These are phyloP conservation scores for Drosophila leonis DNA, from an alignment of 2,888 invertebrate species.

Conservation along the genomic window DNA sequence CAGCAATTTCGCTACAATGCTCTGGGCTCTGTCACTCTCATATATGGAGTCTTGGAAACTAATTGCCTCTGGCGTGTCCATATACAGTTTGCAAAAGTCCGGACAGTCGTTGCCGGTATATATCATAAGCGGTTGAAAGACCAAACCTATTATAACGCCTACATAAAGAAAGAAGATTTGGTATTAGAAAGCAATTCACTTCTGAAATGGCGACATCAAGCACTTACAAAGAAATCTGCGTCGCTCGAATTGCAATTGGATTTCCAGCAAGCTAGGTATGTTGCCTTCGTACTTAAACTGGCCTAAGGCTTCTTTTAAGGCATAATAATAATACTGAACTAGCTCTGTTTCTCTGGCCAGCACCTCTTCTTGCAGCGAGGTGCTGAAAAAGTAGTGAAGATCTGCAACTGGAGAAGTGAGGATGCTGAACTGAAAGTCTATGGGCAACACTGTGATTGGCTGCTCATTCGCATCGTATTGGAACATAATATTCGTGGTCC, in stretches of 20 bases:
- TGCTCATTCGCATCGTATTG: conserved; percentile 53
- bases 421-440: conserved; percentile 79
- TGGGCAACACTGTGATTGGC: conserved; percentile 65
- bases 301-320: conserved; percentile 47
- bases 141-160: conserved; percentile 76
- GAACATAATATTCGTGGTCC: conserved; percentile 81
- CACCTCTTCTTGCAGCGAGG: conserved; percentile 70
- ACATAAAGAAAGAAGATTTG: neutral
- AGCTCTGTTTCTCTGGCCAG: conserved; percentile 66
- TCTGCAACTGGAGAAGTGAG: conserved; percentile 74
- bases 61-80: conserved; percentile 73
- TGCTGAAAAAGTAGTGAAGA: conserved; percentile 79
- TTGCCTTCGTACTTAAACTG: conserved; percentile 41
- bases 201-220: too few relatives aligned
- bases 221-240: conserved; percentile 58
- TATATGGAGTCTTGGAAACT: conserved; percentile 80
- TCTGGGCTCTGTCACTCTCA: conserved; percentile 70
- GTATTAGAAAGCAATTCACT: neutral
- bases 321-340: conserved; percentile 73
- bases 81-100: conserved; percentile 77
- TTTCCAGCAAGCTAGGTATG: conserved; percentile 67
- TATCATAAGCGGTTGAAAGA: conserved; percentile 80
- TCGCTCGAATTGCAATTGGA: conserved; percentile 57
- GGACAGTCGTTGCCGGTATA: conserved; percentile 76
- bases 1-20: conserved; percentile 73